Conservation (phyloP, 2,888 invertebrate species). For the Habrosyne pyritoides region DNA sequence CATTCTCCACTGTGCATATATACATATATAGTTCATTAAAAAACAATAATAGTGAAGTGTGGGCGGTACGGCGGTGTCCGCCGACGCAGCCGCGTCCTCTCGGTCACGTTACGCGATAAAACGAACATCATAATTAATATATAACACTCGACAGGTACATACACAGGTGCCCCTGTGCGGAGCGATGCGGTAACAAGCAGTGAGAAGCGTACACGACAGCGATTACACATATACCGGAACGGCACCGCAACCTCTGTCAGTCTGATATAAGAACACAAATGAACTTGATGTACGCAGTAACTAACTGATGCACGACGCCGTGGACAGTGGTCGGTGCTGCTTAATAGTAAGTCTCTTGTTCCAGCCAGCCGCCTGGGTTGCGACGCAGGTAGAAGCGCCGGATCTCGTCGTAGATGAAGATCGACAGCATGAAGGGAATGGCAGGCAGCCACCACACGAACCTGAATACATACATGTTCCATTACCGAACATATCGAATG, state of each 20-base stretch:
- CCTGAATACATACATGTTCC: conserved; percentile 79
- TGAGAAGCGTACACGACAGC: conserved; percentile 79
- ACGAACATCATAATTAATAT: conserved; percentile 37
- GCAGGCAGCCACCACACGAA: conserved; percentile 99
- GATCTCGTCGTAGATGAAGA: conserved; percentile 99
- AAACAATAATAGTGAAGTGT: conserved; percentile 45
- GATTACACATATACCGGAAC: conserved; percentile 69
- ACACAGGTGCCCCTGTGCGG: conserved; percentile 47
- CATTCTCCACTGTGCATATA: conserved; percentile 77
- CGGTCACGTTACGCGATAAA: conserved; percentile 47
- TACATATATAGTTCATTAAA: conserved; percentile 72
- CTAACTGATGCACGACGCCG: conserved; percentile 65
- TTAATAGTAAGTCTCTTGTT: conserved; percentile 99
- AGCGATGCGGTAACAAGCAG: conserved; percentile 73
- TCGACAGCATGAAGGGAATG: conserved; percentile 98
- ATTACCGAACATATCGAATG: background rate
- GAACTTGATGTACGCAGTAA: conserved; percentile 72
- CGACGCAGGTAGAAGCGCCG: conserved; percentile 98
- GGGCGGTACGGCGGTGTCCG: conserved; percentile 31
- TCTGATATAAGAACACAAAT: conserved; percentile 75
- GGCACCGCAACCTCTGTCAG: conserved; percentile 73
- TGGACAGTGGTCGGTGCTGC: conserved; percentile 64
- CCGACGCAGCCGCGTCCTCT: conserved; percentile 42
- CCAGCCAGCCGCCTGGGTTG: conserved; percentile 99
- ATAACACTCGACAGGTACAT: conserved; percentile 49